Evolutionary conservation across 1,140 invertebrate genomes (phyloP).

Genomic region (Cydia pomonella): DNA sequence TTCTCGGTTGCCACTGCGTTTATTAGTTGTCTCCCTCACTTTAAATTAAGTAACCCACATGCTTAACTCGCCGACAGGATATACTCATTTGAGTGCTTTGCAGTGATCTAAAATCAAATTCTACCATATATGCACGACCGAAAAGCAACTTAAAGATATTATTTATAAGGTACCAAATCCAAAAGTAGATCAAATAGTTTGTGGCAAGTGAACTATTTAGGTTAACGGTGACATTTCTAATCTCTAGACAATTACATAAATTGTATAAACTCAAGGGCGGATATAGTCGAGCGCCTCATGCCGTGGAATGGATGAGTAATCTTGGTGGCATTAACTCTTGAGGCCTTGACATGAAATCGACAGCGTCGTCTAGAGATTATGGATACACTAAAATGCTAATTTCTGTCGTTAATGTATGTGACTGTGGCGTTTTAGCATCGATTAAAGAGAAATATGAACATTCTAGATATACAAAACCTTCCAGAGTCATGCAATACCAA

Average conservation of each 20-base stretch:
- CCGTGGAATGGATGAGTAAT: background rate
- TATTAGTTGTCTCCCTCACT: background rate
- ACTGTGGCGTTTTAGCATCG: background rate
- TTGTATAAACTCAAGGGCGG: background rate
- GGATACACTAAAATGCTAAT: conserved; percentile 19
- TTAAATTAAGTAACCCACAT: conserved; percentile 44
- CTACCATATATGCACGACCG: background rate
- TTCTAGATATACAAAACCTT: background rate
- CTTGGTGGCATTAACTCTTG: background rate
- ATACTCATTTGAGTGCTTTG: conserved; percentile 2
- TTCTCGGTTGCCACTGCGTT: too few relatives aligned
- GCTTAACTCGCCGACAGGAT: background rate
- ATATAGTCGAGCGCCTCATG: background rate
- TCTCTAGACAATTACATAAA: conserved; percentile 8
- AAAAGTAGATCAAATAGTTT: background rate
- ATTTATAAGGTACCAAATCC: background rate
- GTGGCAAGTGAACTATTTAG: conserved; percentile 6
- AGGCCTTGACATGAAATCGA: background rate
- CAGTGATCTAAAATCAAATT: background rate
- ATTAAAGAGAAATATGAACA: background rate
- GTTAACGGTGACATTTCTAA: conserved; percentile 11
- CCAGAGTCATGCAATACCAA: background rate
- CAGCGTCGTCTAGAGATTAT: background rate
- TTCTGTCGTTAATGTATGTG: background rate
- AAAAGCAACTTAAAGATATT: background rate